A percentile compares a stretch with the other conserved stretches of the same genome.
phyloP scores from a whole-genome alignment of 2,888 invertebrate genomes.

The Acrobasis suavella region DNA sequence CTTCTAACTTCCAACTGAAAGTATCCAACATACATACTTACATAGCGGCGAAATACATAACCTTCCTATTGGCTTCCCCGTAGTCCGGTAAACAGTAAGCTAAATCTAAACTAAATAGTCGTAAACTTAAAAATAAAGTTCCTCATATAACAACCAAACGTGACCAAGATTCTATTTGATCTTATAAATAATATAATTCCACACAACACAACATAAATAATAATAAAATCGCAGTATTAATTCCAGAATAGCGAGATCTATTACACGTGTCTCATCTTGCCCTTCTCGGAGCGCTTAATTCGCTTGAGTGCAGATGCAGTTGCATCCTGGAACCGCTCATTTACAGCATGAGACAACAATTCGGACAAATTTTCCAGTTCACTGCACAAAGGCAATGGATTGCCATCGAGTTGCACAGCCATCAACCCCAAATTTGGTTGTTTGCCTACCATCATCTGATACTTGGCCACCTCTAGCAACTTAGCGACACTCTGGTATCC shows the following conservation, averaged over 20 bases:
- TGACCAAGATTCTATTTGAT: background rate
- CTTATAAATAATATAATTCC: background rate
- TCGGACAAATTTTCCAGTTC: conserved; percentile 29
- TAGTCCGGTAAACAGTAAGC: background rate
- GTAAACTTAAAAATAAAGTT: background rate
- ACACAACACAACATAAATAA: no score
- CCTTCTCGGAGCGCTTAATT: background rate
- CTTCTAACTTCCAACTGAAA: no score
- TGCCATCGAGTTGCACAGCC: conserved; percentile 39
- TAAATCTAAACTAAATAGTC: conserved; percentile 8
- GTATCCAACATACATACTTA: no score
- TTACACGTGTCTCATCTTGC: background rate
- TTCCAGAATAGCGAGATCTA: background rate
- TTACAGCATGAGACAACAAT: conserved; percentile 24
- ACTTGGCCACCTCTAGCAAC: conserved; percentile 33
- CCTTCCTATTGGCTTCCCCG: no score
- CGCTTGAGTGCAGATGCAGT: background rate
- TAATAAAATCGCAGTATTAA: no score
- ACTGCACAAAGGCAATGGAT: conserved; percentile 33
- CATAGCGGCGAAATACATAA: no score
- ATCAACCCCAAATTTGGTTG: conserved; percentile 33
- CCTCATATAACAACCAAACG: background rate
- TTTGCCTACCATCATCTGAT: conserved; percentile 30
- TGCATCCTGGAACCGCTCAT: background rate
- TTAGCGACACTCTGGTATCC: conserved; percentile 28